A percentile compares a stretch with the other conserved stretches of the same genome.
Evolutionary conservation across 2,113 vertebrate genomes (phyloP).

Genomic region (Alligator mississippiensis): DNA sequence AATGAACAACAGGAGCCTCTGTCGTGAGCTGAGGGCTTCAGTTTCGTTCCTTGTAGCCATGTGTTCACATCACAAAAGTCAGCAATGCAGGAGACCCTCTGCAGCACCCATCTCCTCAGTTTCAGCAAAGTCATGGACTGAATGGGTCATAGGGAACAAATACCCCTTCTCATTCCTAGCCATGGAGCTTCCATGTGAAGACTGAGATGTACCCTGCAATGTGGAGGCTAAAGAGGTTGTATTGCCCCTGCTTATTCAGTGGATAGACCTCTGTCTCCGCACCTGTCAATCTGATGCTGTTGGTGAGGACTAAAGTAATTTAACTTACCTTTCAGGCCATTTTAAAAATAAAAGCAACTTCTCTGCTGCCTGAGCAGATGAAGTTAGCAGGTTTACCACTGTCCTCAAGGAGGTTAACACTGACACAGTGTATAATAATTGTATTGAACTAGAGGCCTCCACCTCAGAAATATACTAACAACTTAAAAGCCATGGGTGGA

Average conservation of each 20-base stretch:
- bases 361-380: neutral
- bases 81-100: neutral
- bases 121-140: neutral
- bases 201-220: neutral
- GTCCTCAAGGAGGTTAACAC: neutral
- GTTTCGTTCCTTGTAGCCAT: constrained; percentile 17
- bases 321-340: neutral
- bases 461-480: neutral
- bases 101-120: neutral
- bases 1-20: constrained; percentile 33
- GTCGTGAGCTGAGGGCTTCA: constrained; percentile 38
- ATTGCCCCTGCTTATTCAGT: constrained; percentile 41
- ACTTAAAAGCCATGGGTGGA: neutral
- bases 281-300: neutral
- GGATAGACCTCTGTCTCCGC: constrained; percentile 16
- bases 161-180: neutral
- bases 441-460: rapidly evolving
- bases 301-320: neutral
- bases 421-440: neutral
- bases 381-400: neutral
- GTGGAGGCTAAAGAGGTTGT: constrained; percentile 8
- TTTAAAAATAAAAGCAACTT: neutral
- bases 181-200: neutral
- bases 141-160: neutral
- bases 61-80: constrained; percentile 35